Base-by-base conservation (phyloP, 1,140 invertebrate species). In the Atta cephalotes region DNA sequence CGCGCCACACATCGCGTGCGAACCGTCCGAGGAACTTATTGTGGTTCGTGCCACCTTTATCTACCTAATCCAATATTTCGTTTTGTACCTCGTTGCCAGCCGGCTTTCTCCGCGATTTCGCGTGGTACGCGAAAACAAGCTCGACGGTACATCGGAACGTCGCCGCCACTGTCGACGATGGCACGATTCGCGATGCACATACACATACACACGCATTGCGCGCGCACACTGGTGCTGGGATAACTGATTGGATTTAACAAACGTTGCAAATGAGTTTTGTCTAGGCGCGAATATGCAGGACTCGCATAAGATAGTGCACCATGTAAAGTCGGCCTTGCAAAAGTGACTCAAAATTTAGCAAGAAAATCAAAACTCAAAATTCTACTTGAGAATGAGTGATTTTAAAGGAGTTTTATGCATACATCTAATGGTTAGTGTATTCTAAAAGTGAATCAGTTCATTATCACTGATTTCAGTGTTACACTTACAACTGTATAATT, bases 231-330 rank as follows among this genome's bases (percentile, higher is more conserved):
- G 62, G 65, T 56, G 65, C 45, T 56, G 49, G 49, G 66, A 82
- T 71, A 82, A 71, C 45, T 70, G 63, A 87, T 87, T 82, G 78
- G 77, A 87, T 87, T 87, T 87, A 82, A 87, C 85, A 70, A 86
- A 86, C 49, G 66, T 39, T 51, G 78, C 51, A 71, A 70, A 87
- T 58, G 66, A 82, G 49, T 87, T 87, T 66, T 16, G 71, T 18
- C 25, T 25, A 7, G 28, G 68, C 16, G 53, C 18, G 12, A 82
- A 45, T 60, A 25, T 53, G 16, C 21, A 28, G 5, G 9, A 2
- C 1, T 71, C 28, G 66, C 66, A 28, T 39, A 51, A 70, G 66
- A n/a, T 51, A 25, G 35, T 35, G 31, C 68, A 39, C 18, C 9
- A 21, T 2, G 25, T 12, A 51, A 72, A 72, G 14, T 63, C 18